Evolutionary conservation across 2,797 vertebrate species (phyloP), one percentile per base, ranked within the genome.

Genomic region (Enteromius fasciolatus): DNA sequence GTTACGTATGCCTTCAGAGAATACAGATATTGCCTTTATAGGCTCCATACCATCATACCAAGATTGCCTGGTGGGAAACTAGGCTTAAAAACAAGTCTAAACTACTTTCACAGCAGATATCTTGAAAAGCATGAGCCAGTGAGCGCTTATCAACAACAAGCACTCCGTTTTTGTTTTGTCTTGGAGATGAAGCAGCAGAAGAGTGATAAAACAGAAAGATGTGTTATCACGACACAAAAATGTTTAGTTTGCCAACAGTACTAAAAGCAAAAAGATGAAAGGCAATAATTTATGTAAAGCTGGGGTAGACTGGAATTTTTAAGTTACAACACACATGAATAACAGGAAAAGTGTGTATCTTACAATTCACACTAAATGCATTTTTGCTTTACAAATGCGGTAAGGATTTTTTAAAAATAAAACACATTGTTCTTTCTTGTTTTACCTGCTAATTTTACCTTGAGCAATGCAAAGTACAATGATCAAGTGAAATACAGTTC

Each of bases 81-180:
- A 44, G 18, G 54, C 20, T 61, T 46, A 63, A 72, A 72, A 33
- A 80, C 52, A 80, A 59, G 63, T 41, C 61, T 68, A 63, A 82
- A 82, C 33, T 33, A n/a, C 18, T 76, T 68, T 82, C 18, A 33
- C 12, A 20, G 31, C 23, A 76, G 59, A 54, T 54, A 76, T 68
- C 23, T 31, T 5, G 0, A 69, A 63, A 72, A 74, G 31, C n/a
- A n/a, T 7, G 20, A 66, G 61, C 72, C 23, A 82, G 61, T 50
- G 18, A 52, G 17, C 14, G 11, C 81, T 83, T 83, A 82, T 76
- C 81, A 70, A 77, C 23, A 54, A 57, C 23, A 28, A 48, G 18
- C 63, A 68, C 48, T 76, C 23, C 1, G 64, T 67, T 61, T 82
- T 82, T 82, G 81, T 76, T 83, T 69, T 77, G 73, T 57, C 64